phyloP scores from a whole-genome alignment of 2,888 invertebrate species.

The Nasonia oneida region DNA sequence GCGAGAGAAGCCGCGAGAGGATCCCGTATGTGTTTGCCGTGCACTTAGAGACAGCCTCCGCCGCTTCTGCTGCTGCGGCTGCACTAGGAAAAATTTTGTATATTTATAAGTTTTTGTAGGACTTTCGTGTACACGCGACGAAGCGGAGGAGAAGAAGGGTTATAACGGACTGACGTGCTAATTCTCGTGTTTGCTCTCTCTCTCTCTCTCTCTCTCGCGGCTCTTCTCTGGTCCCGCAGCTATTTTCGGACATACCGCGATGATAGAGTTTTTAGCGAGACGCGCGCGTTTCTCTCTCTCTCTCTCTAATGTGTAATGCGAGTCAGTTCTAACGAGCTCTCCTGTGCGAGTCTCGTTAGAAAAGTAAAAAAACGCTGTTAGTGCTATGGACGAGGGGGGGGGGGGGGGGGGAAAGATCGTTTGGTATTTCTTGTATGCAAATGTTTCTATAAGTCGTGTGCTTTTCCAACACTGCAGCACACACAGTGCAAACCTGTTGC shows the following conservation, averaged over 20 bases:
- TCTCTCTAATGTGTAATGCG: background rate
- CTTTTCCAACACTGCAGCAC: background rate
- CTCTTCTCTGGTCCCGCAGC: background rate
- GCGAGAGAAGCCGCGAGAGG: background rate
- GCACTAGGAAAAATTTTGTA: slow-evolving; percentile 30
- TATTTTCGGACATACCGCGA: background rate
- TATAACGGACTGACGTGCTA: background rate
- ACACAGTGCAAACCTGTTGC: slow-evolving; percentile 21
- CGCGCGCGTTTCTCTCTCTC: background rate
- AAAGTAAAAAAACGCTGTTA: background rate
- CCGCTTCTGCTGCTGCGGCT: background rate
- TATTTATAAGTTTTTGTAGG: slow-evolving; percentile 31
- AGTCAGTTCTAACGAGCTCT: background rate
- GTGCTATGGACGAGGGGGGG: background rate
- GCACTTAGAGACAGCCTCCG: slow-evolving; percentile 11
- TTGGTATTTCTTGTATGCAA: background rate
- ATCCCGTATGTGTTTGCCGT: slow-evolving; percentile 13
- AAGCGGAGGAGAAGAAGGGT: background rate
- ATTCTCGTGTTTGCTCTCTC: slow-evolving; percentile 7
- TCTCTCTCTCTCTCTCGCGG: background rate
- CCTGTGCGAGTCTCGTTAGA: background rate
- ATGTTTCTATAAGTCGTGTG: slow-evolving; percentile 14
- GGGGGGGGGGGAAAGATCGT: background rate
- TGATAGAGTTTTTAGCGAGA: background rate
- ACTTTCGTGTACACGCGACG: background rate